These are phyloP conservation scores for Ophion costatus DNA, from an alignment of 2,888 invertebrate genomes.

Conservation along the genomic window DNA sequence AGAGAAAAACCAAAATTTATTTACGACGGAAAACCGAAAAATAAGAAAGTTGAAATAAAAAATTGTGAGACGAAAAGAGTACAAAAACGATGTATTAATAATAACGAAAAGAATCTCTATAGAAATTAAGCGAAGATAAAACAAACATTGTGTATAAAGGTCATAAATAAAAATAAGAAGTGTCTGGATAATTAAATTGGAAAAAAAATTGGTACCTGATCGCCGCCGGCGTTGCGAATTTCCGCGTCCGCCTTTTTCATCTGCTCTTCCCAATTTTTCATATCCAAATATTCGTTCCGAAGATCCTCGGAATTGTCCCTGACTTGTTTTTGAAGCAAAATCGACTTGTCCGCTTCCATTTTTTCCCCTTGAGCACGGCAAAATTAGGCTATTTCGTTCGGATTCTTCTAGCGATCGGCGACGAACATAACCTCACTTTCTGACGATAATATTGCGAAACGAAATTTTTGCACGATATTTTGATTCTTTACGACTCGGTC, in stretches of 20 bases:
- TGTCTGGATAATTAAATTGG: neutral
- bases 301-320: conserved; percentile 90
- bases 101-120: too few species aligned
- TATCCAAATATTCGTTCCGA: conserved; percentile 88
- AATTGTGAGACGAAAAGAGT: neutral
- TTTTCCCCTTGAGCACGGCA: neutral
- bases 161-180: too few species aligned
- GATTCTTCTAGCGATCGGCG: neutral
- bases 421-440: conserved; percentile 7
- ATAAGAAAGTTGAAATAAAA: neutral
- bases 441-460: neutral
- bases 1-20: conserved; percentile 13
- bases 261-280: conserved; percentile 89
- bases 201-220: conserved; percentile 70
- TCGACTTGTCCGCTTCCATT: conserved; percentile 86
- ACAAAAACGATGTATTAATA: neutral
- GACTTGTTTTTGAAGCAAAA: conserved; percentile 89
- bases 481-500: too few species aligned
- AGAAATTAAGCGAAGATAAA: neutral
- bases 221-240: conserved; percentile 81
- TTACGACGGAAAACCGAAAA: neutral
- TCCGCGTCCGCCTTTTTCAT: conserved; percentile 90
- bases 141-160: neutral
- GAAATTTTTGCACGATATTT: too few species aligned
- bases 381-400: neutral